A percentile compares a stretch with the other conserved stretches of the same genome.
Conservation (phyloP, 2,797 vertebrate species). For the Eospalax fontanierii region DNA sequence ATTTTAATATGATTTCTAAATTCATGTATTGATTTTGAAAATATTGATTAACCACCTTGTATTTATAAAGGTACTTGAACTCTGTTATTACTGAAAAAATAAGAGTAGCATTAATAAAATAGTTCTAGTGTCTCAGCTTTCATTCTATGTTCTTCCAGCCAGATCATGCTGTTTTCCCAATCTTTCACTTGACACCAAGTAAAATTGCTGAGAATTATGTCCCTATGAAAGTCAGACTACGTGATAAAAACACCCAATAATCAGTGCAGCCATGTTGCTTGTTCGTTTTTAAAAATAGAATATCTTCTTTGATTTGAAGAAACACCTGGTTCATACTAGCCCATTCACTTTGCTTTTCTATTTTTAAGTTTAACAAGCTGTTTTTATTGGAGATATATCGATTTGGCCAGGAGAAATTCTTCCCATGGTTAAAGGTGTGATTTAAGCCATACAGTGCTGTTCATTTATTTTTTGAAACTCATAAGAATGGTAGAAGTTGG, state of each 20-base stretch:
- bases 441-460: not conserved
- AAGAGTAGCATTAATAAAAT: not conserved
- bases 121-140: conserved; percentile 28
- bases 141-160: conserved; percentile 37
- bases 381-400: not conserved
- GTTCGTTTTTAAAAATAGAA: not conserved
- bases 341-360: not conserved
- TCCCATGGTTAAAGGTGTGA: conserved; percentile 20
- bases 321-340: not conserved
- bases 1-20: not conserved
- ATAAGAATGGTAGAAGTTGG: not conserved
- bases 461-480: not conserved
- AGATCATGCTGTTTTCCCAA: conserved; percentile 40
- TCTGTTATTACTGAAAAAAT: not conserved
- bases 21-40: not conserved
- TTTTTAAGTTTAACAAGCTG: not conserved
- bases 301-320: conserved; percentile 23
- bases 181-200: conserved; percentile 1
- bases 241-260: conserved; percentile 37
- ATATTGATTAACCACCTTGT: not conserved
- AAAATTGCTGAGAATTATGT: conserved; percentile 55
- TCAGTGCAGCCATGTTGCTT: not conserved
- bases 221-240: conserved; percentile 35
- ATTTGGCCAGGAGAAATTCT: not conserved
- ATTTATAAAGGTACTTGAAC: conserved; percentile 20